These are phyloP conservation scores for Glaucomys volans DNA, from an alignment of 2,113 vertebrate species.

Conservation along the genomic window DNA sequence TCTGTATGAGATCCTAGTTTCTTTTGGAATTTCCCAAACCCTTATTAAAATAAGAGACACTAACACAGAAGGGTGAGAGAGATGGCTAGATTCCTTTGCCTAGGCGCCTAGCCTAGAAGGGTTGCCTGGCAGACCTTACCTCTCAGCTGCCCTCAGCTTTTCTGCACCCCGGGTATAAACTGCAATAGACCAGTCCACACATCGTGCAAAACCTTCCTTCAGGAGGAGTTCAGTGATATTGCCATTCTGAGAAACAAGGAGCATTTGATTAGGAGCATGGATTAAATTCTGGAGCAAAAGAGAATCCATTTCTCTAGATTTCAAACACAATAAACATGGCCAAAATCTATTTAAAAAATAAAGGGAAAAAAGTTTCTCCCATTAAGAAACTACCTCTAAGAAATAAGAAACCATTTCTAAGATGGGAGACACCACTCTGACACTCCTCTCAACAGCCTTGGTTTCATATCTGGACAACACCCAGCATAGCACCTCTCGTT, in stretches of 20 bases:
- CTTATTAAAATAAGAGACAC: background rate
- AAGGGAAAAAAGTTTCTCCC: background rate
- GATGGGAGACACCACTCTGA: background rate
- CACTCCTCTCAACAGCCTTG: background rate
- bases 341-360: background rate
- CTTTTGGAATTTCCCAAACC: background rate
- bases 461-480: background rate
- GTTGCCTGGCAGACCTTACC: slow-evolving; percentile 83
- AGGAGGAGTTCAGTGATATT: slow-evolving; percentile 98
- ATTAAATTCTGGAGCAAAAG: slow-evolving; percentile 19
- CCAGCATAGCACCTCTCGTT: background rate
- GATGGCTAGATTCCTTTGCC: background rate
- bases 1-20: background rate
- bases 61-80: background rate
- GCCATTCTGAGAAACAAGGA: slow-evolving; percentile 90
- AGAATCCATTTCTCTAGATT: slow-evolving; percentile 19
- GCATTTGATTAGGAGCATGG: background rate
- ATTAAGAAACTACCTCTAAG: background rate
- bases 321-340: background rate
- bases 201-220: slow-evolving; percentile 97
- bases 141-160: slow-evolving; percentile 95
- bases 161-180: slow-evolving; percentile 97
- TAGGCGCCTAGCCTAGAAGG: background rate
- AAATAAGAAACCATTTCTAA: background rate
- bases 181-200: slow-evolving; percentile 98